Base-by-base conservation (phyloP, 2,888 invertebrate species). In the Agrotis ipsilon region DNA sequence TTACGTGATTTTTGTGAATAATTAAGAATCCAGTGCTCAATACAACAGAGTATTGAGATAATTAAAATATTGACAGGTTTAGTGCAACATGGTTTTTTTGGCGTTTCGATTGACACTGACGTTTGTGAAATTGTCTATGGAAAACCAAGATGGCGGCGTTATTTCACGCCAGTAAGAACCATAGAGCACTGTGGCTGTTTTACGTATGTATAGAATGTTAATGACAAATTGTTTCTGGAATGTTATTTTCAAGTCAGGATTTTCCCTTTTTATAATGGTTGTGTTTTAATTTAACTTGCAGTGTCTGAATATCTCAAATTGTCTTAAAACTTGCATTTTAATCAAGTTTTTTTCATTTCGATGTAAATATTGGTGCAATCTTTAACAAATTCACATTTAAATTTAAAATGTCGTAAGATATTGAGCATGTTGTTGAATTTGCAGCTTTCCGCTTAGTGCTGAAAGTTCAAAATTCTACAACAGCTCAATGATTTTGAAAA, bases 11-110 rank as follows among this genome's bases (percentile, higher is more conserved):
- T 79, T 70, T 72, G 70, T 70, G 62, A 67, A 74, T 78, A 68
- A 64, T 72, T 77, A 64, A 55, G 54, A 64, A 69, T 78, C 62
- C 75, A 84, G 72, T 76, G 81, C 48, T 72, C 58, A 49, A 39
- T 55, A 18, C 24, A 27, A 63, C 69, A 75, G 67, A 70, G 61
- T 66, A 66, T 72, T 77, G 62, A 78, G 71, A 78, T 81, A 74
- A 68, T 24, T 75, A 16, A 61, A 55, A 55, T 49, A 32, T 55
- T 72, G 63, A 57, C 32, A 49, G 49, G 43, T 63, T 52, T 57
- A 55, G 32, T 19, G n/a, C 32, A 14, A n/a, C 6, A 19, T 55
- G 32, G 32, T 32, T 7, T 0, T 55, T 32, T 32, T 55, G 6
- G 13, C 32, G 32, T 14, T 13, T 32, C n/a, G 7, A 32, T 14